These are phyloP conservation scores for Ginglymostoma cirratum DNA, from an alignment of 2,113 vertebrate species.

Conservation along the genomic window DNA sequence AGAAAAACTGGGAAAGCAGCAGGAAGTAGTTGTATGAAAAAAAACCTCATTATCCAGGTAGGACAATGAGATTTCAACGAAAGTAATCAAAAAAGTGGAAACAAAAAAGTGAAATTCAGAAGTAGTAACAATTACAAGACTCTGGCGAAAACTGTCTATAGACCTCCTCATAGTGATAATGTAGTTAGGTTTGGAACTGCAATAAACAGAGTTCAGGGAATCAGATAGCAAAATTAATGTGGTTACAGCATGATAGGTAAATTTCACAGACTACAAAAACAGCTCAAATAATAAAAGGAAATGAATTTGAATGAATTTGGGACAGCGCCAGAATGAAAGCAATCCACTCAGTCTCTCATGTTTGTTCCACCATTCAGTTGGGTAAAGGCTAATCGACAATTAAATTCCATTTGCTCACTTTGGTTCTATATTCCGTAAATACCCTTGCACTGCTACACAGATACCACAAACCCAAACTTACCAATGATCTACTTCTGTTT, in stretches of 20 bases:
- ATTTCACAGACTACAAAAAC: not conserved
- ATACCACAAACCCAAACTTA: too few species aligned
- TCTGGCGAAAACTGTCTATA: not conserved
- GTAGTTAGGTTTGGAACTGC: not conserved
- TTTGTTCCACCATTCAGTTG: not conserved
- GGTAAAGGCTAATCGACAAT: too few species aligned
- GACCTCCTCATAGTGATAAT: not conserved
- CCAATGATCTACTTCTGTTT: too few species aligned
- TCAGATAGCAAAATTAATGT: not conserved
- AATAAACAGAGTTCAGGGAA: not conserved
- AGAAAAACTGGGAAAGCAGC: not conserved
- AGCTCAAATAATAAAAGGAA: not conserved
- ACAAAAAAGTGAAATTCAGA: too few species aligned
- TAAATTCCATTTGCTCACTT: too few species aligned
- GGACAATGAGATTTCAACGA: not conserved
- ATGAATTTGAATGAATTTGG: not conserved
- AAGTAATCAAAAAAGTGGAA: not conserved
- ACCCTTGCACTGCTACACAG: too few species aligned
- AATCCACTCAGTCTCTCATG: not conserved
- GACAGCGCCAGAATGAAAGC: not conserved
- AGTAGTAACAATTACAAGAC: not conserved
- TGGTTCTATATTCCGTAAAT: too few species aligned
- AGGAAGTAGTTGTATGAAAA: not conserved
- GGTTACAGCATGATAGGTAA: not conserved
- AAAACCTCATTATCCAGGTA: not conserved